Evolutionary conservation across 1,140 invertebrate genomes (phyloP).

Genomic region (Pseudomyrmex flavicornis): DNA sequence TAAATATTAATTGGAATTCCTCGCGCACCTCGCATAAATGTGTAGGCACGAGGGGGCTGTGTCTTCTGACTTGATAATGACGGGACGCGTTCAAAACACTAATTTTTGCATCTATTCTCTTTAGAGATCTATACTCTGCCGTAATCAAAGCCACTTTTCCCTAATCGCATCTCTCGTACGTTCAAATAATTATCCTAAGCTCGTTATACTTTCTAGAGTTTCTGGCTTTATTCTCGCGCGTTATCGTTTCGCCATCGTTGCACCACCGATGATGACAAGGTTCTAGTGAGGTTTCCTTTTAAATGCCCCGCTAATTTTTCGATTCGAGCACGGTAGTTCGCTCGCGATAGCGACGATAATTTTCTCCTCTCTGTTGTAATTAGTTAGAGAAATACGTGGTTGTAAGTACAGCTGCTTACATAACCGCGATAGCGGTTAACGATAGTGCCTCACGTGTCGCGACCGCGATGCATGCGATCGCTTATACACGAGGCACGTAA

Average conservation of each 20-base stretch:
- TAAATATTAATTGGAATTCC: constrained; percentile 61
- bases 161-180: constrained; percentile 35
- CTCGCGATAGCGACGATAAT: not conserved
- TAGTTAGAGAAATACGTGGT: constrained; percentile 27
- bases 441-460: constrained; percentile 36
- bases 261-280: constrained; percentile 25
- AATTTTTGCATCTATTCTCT: constrained; percentile 61
- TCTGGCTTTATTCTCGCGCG: not conserved
- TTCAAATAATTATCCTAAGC: constrained; percentile 36
- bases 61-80: constrained; percentile 53
- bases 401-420: constrained; percentile 30
- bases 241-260: not conserved
- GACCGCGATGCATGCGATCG: not conserved
- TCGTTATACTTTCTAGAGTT: constrained; percentile 26
- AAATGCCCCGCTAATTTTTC: constrained; percentile 26
- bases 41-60: constrained; percentile 24
- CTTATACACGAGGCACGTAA: constrained; percentile 36
- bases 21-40: constrained; percentile 40
- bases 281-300: constrained; percentile 23
- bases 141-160: constrained; percentile 46
- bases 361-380: constrained; percentile 10
- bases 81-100: constrained; percentile 29
- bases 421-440: constrained; percentile 22
- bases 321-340: constrained; percentile 17
- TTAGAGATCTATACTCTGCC: constrained; percentile 6